Base-by-base conservation (phyloP, 53 echinoderm and acorn worm genomes). In the Echinometra lucunter region DNA sequence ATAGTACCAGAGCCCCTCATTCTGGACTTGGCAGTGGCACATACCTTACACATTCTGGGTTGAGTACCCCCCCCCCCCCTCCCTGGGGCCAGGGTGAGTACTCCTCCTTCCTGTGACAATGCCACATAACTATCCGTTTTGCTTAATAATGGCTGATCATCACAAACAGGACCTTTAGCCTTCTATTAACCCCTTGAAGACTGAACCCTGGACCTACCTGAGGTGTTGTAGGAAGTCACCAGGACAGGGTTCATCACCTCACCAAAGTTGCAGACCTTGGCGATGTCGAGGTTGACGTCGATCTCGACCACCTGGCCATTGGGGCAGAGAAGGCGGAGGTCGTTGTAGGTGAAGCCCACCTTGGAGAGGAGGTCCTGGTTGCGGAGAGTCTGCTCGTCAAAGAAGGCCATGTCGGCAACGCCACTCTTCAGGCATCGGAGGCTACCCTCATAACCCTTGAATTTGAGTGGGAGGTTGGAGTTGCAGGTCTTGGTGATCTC, bases 261-360 rank as follows among this genome's bases (percentile, higher is more conserved):
- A 35, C 98, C 98, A 58, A 98, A 98, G 96, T 96, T 97, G 87
- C 98, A 97, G 44, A 89, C 92, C 94, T 97, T 97, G 74, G 96
- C 75, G 45, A 95, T 91, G 32, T 95, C 95, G 49, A 96, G 92
- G 34, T 98, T 95, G 21, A 30, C 91, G 49, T 88, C 95, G 94
- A 97, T 96, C 58, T 95, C 83, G n/a, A 97, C 92, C 45, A 98
- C 97, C 75, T 97, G 92, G 18, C 98, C 98, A 34, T 95, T 89
- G 92, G 97, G 98, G 40, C 97, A 97, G 82, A 98, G 95, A 78
- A 98, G 91, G 8, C 95, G 94, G 70, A 96, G 94, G n/a, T 97
- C 95, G 25, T 94, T 91, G 70, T 88, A 74, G 35, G 92, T 85
- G 35, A 94, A 58, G 37, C 60, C n/a, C 18, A 88, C 81, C 6